These are phyloP conservation scores for Anthonomus grandis DNA, from an alignment of 1,140 invertebrate species.

Conservation along the genomic window DNA sequence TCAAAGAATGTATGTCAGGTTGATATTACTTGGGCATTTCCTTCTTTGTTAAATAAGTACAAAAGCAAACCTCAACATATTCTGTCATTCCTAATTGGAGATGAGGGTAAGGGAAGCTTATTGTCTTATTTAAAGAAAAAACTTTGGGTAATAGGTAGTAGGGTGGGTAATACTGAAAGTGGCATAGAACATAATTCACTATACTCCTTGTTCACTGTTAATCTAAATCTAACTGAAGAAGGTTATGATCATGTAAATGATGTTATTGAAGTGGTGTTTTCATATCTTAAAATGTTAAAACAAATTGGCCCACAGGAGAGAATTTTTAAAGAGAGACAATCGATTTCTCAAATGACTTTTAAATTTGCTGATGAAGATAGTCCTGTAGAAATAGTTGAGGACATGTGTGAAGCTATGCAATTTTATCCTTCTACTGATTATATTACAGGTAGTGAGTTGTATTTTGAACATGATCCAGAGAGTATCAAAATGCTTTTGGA, in stretches of 20 bases:
- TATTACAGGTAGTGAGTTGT: slow-evolving; percentile 69
- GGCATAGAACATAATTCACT: slow-evolving; percentile 74
- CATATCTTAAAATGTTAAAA: slow-evolving; percentile 70
- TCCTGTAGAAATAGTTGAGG: slow-evolving; percentile 75
- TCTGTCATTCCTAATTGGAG: slow-evolving; percentile 77
- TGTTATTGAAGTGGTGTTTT: slow-evolving; percentile 64
- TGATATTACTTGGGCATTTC: slow-evolving; percentile 76
- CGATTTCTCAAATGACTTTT: slow-evolving; percentile 69
- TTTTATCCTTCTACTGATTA: slow-evolving; percentile 74
- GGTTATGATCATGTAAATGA: slow-evolving; percentile 70
- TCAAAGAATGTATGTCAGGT: slow-evolving; percentile 70
- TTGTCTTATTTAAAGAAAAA: slow-evolving; percentile 78
- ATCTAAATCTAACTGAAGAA: slow-evolving; percentile 73
- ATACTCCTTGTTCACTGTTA: slow-evolving; percentile 70
- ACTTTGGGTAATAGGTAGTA: slow-evolving; percentile 81
- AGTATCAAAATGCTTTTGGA: slow-evolving; percentile 64
- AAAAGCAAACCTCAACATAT: slow-evolving; percentile 76
- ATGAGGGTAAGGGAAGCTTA: slow-evolving; percentile 85
- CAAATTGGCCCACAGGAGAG: slow-evolving; percentile 59
- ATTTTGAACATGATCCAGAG: slow-evolving; percentile 77
- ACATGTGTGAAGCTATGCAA: slow-evolving; percentile 75
- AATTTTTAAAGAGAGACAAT: slow-evolving; percentile 73
- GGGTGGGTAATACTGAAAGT: slow-evolving; percentile 68
- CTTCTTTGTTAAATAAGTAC: slow-evolving; percentile 70
- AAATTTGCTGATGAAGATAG: slow-evolving; percentile 65